Percentiles rank a stretch among this genome's conserved stretches.
Conservation (phyloP, 2,113 vertebrate genomes). For the Brevimyrus niger region DNA sequence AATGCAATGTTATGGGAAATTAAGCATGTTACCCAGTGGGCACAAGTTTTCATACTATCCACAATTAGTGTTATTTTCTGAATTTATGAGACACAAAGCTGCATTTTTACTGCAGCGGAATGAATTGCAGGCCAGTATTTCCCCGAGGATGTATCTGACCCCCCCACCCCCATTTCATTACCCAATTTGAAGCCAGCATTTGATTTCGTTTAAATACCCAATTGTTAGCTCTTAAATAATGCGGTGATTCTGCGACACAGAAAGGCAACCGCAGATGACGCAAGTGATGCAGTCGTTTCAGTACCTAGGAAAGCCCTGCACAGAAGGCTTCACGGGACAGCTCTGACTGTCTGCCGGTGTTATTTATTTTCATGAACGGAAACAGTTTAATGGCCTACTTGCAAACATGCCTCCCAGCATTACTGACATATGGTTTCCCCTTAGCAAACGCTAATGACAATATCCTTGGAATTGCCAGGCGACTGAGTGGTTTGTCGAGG, state of each 20-base stretch:
- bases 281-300: not conserved
- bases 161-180: not conserved
- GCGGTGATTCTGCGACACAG: not conserved
- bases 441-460: conserved; percentile 8
- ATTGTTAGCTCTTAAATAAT: not conserved
- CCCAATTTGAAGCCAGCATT: not conserved
- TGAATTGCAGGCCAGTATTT: not conserved
- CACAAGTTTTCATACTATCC: not conserved
- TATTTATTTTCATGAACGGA: not conserved
- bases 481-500: not conserved
- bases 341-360: not conserved
- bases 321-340: not conserved
- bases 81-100: not conserved
- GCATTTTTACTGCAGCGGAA: not conserved
- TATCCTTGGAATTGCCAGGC: not conserved
- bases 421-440: not conserved
- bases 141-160: not conserved
- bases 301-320: not conserved
- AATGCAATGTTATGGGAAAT: not conserved
- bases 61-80: not conserved
- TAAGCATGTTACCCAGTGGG: not conserved
- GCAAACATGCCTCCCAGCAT: not conserved
- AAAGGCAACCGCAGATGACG: not conserved
- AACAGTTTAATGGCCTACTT: not conserved
- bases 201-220: not conserved